phyloP scores from a whole-genome alignment of 2,113 vertebrate species.

The Mus musculus region GRCm39 chr6:66927501-66928000 shows the following conservation, averaged over 20 bases:
- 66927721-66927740: background rate
- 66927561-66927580: too few species aligned
- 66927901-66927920: conserved; percentile 42
- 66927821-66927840: background rate
- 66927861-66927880: background rate
- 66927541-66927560: too few species aligned
- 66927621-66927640: too few species aligned
- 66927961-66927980: background rate
- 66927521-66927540: too few species aligned
- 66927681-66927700: background rate
- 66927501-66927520: too few species aligned
- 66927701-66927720: background rate
- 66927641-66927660: too few species aligned
- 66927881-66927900: conserved; percentile 63
- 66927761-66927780: background rate
- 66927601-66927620: too few species aligned
- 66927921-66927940: conserved; percentile 9
- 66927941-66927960: background rate
- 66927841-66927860: conserved; percentile 42
- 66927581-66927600: too few species aligned
- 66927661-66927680: background rate
- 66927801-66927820: background rate
- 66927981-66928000: background rate
- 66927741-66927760: background rate
- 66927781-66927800: background rate